Evolutionary conservation across 1,140 invertebrate genomes (phyloP).

Genomic region (Pararge aegeria): DNA sequence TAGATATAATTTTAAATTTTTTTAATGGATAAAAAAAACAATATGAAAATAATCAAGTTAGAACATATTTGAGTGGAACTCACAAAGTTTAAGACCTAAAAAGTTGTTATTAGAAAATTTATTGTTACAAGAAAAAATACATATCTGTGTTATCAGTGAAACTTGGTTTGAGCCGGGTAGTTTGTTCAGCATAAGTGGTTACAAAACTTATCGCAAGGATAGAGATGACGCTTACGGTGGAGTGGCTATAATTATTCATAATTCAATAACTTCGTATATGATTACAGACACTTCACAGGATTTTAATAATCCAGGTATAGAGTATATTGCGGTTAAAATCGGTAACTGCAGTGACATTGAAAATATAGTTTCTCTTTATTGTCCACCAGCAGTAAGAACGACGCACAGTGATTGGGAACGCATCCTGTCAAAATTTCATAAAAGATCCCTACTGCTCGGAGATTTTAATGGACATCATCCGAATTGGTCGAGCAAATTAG

Average conservation of each 20-base stretch:
- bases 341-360: constrained; percentile 22
- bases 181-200: constrained; percentile 22
- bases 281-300: not conserved
- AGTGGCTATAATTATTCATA: constrained; percentile 33
- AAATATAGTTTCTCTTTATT: constrained; percentile 32
- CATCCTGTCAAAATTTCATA: not conserved
- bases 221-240: constrained; percentile 33
- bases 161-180: constrained; percentile 30
- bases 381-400: constrained; percentile 15
- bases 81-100: not conserved
- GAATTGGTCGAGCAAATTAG: constrained; percentile 29
- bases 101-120: not conserved
- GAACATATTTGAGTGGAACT: not conserved
- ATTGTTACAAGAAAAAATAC: constrained; percentile 21
- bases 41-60: not conserved
- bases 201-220: constrained; percentile 30
- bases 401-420: constrained; percentile 29
- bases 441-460: constrained; percentile 26
- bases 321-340: constrained; percentile 14
- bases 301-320: constrained; percentile 11
- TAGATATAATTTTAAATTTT: too few species aligned
- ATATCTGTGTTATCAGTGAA: constrained; percentile 33
- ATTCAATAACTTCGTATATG: constrained; percentile 18
- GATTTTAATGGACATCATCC: constrained; percentile 35
- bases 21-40: not conserved